phyloP scores from a whole-genome alignment of 30 jellyfish, hydroid and myxozoan species.

The Aurelia sp. region DNA sequence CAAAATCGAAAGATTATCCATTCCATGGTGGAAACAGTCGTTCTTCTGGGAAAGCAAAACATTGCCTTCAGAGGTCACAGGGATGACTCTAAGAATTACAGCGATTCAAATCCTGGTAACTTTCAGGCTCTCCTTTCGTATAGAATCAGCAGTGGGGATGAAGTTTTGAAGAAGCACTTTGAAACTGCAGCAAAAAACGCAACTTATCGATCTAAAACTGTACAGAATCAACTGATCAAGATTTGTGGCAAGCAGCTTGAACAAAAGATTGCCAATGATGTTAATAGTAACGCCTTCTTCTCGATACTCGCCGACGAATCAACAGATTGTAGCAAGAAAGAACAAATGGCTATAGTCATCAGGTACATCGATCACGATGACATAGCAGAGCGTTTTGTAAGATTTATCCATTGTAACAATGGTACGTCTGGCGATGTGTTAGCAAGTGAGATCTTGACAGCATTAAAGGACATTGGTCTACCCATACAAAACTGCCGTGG shows the following conservation, averaged over 20 bases:
- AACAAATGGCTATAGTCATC: constrained; percentile 48
- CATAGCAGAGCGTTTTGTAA: constrained; percentile 23
- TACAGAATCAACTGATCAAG: constrained; percentile 50
- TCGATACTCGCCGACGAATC: constrained; percentile 63
- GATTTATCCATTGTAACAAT: constrained; percentile 37
- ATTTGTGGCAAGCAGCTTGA: constrained; percentile 52
- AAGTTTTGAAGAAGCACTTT: constrained; percentile 44
- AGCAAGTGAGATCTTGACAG: constrained; percentile 18
- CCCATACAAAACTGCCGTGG: constrained; percentile 49
- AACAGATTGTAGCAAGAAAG: constrained; percentile 41
- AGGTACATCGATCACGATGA: constrained; percentile 17
- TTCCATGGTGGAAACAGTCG: constrained; percentile 41
- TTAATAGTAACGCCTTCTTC: not conserved
- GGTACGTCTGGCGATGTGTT: constrained; percentile 40
- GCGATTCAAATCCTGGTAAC: constrained; percentile 52
- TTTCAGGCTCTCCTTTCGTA: constrained; percentile 62
- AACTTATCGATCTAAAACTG: constrained; percentile 56
- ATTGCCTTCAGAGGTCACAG: not conserved
- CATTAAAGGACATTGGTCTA: constrained; percentile 41
- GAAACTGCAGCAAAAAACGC: constrained; percentile 60
- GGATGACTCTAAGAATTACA: constrained; percentile 11
- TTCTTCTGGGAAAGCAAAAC: constrained; percentile 28
- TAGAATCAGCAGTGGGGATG: constrained; percentile 64
- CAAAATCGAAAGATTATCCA: constrained; percentile 2
- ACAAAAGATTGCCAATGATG: not conserved